Percentiles rank a stretch among this genome's conserved stretches.
phyloP scores from a whole-genome alignment of 1,140 invertebrate genomes.

The Cyrtorhinus lividipennis region DNA sequence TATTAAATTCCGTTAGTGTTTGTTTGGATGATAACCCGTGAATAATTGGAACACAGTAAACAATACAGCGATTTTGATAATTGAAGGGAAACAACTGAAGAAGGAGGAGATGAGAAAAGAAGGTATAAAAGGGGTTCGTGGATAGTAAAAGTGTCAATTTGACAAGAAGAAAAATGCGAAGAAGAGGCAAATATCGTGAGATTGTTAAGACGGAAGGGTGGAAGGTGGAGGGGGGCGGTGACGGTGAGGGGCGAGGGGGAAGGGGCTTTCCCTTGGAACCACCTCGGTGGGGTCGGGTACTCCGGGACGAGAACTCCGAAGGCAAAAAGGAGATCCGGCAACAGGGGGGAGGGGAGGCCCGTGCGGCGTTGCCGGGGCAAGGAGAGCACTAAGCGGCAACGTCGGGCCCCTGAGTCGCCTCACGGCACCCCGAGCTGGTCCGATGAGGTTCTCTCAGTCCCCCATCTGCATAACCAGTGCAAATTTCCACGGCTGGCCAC shows the following conservation, averaged over 20 bases:
- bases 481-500: too few species aligned
- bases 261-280: neutral
- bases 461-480: neutral
- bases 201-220: neutral
- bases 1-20: too few species aligned
- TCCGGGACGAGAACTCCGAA: neutral
- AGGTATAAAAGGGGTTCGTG: neutral
- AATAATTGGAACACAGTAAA: too few species aligned
- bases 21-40: too few species aligned
- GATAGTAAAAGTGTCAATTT: neutral
- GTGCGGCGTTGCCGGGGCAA: neutral
- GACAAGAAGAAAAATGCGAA: neutral
- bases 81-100: neutral
- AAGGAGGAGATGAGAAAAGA: neutral
- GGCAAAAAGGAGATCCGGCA: neutral
- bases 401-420: neutral
- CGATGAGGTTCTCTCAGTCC: neutral
- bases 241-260: neutral
- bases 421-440: too few species aligned
- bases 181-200: slow-evolving; percentile 8
- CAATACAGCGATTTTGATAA: too few species aligned
- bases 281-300: neutral
- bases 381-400: neutral
- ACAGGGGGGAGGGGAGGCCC: neutral
- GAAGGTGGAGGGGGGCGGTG: neutral